phyloP scores from a whole-genome alignment of 1,140 invertebrate genomes.

The Eupristina koningsbergeri region DNA sequence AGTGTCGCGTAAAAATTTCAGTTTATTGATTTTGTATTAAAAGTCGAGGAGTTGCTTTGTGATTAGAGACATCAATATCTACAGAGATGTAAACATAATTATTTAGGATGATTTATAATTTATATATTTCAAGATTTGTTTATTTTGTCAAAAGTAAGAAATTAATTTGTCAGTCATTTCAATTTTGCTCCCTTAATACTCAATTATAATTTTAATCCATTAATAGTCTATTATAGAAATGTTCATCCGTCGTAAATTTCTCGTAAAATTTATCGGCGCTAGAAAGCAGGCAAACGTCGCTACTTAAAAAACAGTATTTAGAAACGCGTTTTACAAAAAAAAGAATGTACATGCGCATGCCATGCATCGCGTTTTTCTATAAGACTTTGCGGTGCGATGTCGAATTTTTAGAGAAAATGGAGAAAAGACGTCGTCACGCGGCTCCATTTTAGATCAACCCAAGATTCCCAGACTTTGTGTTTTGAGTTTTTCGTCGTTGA shows the following conservation, averaged over 20 bases:
- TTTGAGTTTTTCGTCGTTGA: neutral
- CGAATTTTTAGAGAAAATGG: constrained; percentile 8
- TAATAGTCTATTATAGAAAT: constrained; percentile 30
- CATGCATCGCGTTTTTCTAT: constrained; percentile 38
- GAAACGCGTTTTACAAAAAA: neutral
- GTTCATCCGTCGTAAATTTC: constrained; percentile 34
- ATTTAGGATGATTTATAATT: neutral
- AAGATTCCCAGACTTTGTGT: constrained; percentile 34
- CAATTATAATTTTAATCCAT: neutral
- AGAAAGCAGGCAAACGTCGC: constrained; percentile 47
- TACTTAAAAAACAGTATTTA: constrained; percentile 37
- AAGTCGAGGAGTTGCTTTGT: neutral
- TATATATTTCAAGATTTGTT: neutral
- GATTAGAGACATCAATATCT: too few species aligned
- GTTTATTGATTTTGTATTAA: neutral
- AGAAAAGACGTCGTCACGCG: constrained; percentile 30
- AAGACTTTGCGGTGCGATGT: constrained; percentile 2
- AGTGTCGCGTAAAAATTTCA: neutral
- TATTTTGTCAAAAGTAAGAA: neutral
- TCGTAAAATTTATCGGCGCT: constrained; percentile 32
- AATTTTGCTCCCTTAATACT: neutral
- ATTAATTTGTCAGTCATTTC: too few species aligned
- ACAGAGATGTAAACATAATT: too few species aligned
- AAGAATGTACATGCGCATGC: constrained; percentile 35
- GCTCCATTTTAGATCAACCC: constrained; percentile 31